These are phyloP conservation scores for Clitarchus hookeri DNA, from an alignment of 2,888 invertebrate species.

Conservation along the genomic window DNA sequence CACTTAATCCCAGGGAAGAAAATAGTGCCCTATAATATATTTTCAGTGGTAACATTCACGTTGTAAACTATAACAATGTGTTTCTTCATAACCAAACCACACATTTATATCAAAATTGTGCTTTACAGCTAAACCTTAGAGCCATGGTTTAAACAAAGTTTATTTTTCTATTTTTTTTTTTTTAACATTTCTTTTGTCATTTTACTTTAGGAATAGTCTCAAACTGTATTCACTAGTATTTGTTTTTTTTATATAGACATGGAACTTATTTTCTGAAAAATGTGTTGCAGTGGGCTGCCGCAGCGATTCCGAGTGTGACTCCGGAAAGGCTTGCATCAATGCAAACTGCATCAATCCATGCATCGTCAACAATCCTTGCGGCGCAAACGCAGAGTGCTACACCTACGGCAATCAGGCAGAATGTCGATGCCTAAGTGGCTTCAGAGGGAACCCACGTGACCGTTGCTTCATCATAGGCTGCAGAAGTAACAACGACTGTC, in stretches of 20 bases:
- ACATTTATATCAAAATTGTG: too few relatives aligned
- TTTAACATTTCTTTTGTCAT: too few relatives aligned
- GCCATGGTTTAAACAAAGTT: too few relatives aligned
- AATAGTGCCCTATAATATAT: too few relatives aligned
- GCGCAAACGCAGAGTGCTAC: slow-evolving; percentile 80
- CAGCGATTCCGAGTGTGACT: slow-evolving; percentile 80
- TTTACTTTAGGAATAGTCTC: too few relatives aligned
- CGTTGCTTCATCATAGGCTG: slow-evolving; percentile 82
- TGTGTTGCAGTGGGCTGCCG: slow-evolving; percentile 71
- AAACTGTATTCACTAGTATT: too few relatives aligned
- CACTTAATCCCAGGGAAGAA: too few relatives aligned
- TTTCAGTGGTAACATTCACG: too few relatives aligned
- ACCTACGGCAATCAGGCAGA: slow-evolving; percentile 72
- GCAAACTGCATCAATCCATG: slow-evolving; percentile 87
- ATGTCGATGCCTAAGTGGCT: slow-evolving; percentile 81
- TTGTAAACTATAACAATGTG: neutral
- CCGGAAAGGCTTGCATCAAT: slow-evolving; percentile 81
- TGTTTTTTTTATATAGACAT: too few relatives aligned
- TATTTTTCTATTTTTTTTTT: too few relatives aligned
- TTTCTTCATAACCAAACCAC: neutral
- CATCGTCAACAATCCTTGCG: slow-evolving; percentile 77
- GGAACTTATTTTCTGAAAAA: slow-evolving; percentile 57
- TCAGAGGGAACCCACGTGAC: slow-evolving; percentile 75
- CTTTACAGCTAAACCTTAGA: too few relatives aligned
- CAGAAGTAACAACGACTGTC: slow-evolving; percentile 84